Conservation (phyloP, 2,113 vertebrate species). For the Chauna torquata region DNA sequence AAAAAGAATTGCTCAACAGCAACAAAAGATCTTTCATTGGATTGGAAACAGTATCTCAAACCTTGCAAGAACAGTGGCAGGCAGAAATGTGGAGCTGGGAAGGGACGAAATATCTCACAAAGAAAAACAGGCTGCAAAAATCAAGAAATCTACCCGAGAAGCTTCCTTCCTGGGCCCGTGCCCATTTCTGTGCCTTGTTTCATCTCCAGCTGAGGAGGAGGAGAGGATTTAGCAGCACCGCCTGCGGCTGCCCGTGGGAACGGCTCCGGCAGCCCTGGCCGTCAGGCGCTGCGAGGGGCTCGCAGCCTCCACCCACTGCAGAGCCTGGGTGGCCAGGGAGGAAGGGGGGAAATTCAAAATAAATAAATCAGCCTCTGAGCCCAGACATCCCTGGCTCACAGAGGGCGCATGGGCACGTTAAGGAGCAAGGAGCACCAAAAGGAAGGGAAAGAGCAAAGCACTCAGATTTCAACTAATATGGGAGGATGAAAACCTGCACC, state of each 20-base stretch:
- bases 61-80: neutral
- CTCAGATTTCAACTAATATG: neutral
- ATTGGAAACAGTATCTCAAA: neutral
- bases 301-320: neutral
- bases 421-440: neutral
- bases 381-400: neutral
- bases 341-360: neutral
- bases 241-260: neutral
- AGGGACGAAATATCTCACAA: neutral
- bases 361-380: neutral
- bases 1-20: neutral
- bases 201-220: neutral
- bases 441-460: neutral
- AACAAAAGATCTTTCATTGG: slow-evolving; percentile 44
- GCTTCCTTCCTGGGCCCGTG: neutral
- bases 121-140: neutral
- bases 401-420: neutral
- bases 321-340: neutral
- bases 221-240: neutral
- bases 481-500: neutral
- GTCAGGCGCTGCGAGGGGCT: neutral
- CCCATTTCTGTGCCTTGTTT: neutral
- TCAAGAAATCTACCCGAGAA: accelerated
- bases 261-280: too few species aligned
- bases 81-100: neutral